Percentiles rank a stretch among this genome's conserved stretches.
Evolutionary conservation across 2,888 invertebrate species (phyloP).

Genomic region (Melieria omissa): DNA sequence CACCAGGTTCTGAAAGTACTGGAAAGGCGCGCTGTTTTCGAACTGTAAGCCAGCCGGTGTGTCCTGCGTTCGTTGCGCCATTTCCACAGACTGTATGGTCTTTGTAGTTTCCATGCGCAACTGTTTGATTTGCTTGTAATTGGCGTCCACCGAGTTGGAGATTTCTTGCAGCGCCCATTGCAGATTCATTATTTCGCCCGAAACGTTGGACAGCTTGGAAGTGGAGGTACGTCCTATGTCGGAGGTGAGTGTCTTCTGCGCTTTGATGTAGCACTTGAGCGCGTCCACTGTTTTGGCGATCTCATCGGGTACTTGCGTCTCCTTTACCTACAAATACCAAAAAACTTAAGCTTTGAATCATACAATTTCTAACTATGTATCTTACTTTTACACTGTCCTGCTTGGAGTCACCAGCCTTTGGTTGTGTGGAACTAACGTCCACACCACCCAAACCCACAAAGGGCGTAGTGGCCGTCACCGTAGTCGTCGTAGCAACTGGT

Average conservation of each 20-base stretch:
- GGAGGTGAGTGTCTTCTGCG: slow-evolving; percentile 83
- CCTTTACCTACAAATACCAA: slow-evolving; percentile 57
- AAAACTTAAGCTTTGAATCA: neutral
- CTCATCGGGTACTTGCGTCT: slow-evolving; percentile 76
- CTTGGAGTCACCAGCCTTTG: slow-evolving; percentile 63
- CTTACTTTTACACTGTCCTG: slow-evolving; percentile 61
- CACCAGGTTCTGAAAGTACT: slow-evolving; percentile 77
- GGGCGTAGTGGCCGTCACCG: slow-evolving; percentile 52
- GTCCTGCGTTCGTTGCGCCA: slow-evolving; percentile 82
- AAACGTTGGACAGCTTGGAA: slow-evolving; percentile 62
- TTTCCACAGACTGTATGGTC: slow-evolving; percentile 79
- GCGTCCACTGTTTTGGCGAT: slow-evolving; percentile 80
- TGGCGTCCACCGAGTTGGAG: slow-evolving; percentile 62
- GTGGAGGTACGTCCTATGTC: slow-evolving; percentile 80
- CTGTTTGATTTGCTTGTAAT: slow-evolving; percentile 64
- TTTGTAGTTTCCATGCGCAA: slow-evolving; percentile 79
- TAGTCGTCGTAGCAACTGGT: slow-evolving; percentile 43
- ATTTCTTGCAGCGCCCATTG: slow-evolving; percentile 62
- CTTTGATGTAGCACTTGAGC: slow-evolving; percentile 86
- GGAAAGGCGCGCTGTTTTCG: slow-evolving; percentile 78
- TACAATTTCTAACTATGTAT: neutral
- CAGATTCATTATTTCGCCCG: slow-evolving; percentile 59
- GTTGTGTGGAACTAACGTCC: slow-evolving; percentile 64
- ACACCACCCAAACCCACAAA: slow-evolving; percentile 64
- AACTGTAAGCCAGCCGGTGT: slow-evolving; percentile 80